Percentiles rank a stretch among this genome's conserved stretches.
Evolutionary conservation across 2,888 invertebrate species (phyloP).

Genomic region (Drosophila merina): DNA sequence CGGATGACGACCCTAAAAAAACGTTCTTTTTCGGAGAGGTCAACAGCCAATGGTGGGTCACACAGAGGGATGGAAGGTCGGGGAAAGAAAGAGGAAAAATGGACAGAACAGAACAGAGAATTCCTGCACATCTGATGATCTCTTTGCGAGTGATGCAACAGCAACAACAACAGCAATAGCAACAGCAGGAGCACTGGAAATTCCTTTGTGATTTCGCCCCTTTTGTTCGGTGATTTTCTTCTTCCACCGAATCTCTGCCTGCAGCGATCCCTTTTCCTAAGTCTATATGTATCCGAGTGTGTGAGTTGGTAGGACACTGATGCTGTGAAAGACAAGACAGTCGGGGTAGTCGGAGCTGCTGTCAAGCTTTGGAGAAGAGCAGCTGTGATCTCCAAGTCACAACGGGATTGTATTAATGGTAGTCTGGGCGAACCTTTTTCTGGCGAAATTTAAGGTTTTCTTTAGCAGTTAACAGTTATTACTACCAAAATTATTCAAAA

Average conservation of each 20-base stretch:
- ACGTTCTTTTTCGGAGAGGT: slow-evolving; percentile 48
- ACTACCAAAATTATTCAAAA: no score
- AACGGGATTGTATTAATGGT: no score
- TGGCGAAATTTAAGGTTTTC: no score
- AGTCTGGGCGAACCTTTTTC: no score
- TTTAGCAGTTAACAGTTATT: no score
- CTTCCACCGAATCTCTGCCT: slow-evolving; percentile 32
- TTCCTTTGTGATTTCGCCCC: slow-evolving; percentile 65
- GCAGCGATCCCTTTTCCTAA: slow-evolving; percentile 70
- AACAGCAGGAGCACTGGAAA: slow-evolving; percentile 70
- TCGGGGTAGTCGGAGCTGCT: slow-evolving; percentile 27
- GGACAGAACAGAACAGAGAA: slow-evolving; percentile 42
- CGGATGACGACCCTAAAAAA: slow-evolving; percentile 25
- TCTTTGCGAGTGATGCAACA: slow-evolving; percentile 66
- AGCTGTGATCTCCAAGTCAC: slow-evolving; percentile 22
- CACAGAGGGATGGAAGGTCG: neutral
- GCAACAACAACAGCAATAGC: slow-evolving; percentile 32
- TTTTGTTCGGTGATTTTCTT: slow-evolving; percentile 56
- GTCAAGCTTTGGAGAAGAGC: slow-evolving; percentile 30
- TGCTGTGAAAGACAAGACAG: slow-evolving; percentile 51
- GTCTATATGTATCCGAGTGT: slow-evolving; percentile 17
- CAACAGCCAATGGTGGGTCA: slow-evolving; percentile 59
- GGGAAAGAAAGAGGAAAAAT: slow-evolving; percentile 13
- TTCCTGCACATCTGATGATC: slow-evolving; percentile 75
- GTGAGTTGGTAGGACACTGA: slow-evolving; percentile 44